Evolutionary conservation across 2,888 invertebrate genomes (phyloP), one percentile per base, ranked within the genome.

Genomic region (Macropis europaea): DNA sequence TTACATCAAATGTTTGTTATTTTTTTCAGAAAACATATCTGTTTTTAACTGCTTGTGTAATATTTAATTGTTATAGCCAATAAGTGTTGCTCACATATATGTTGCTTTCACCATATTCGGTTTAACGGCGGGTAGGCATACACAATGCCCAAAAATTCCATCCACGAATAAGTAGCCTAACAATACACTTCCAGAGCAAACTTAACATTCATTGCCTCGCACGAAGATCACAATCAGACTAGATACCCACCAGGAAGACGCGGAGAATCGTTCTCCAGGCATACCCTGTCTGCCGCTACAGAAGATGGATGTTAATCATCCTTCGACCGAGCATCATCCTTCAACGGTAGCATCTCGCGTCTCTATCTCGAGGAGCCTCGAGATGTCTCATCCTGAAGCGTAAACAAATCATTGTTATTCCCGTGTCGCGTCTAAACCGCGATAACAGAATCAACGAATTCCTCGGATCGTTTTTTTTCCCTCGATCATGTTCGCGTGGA

Each of bases 231-330:
- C 15, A 24, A 0, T 3, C 1, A 3, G 42, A 43, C 9, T 38
- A 13, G 34, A 34, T 45, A 54, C 40, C 32, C 42, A 68, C 68
- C 68, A 68, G 54, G 56, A 56, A 40, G 68, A 28, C 32, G 68
- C 54, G 54, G 48, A 47, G 11, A 26, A 40, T 34, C 54, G 40
- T 56, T 48, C 22, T n/a, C 34, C 68, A 34, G 11, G 11, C 67
- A 54, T 28, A 17, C 32, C 38, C 6, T 40, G 11, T 11, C 17
- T 42, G 22, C 48, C 48, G 26, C 24, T 47, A 17, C 30, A 26
- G 24, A 5, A 40, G n/a, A 26, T 26, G 36, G n/a, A n/a, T 7
- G n/a, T 24, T 32, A 5, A 19, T 64, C 67, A 15, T 43, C 36
- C 50, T 38, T 30, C 45, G 9, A 19, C 11, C 13, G 4, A 13